Base-by-base conservation (phyloP, 2,113 vertebrate genomes). In the Mustela nigripes region DNA sequence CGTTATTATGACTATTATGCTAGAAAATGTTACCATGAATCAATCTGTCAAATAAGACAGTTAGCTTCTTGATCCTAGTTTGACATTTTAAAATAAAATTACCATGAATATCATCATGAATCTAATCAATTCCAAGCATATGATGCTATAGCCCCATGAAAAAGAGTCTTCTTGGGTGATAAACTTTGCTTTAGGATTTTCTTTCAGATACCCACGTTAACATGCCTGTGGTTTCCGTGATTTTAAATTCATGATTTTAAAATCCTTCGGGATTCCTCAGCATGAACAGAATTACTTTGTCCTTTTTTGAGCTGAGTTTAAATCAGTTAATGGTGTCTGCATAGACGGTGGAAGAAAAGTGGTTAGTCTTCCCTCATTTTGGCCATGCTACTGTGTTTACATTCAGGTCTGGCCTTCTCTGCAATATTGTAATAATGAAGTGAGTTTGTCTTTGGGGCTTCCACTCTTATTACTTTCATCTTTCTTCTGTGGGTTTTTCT, bases 21-120 rank as follows among this genome's bases (percentile, higher is more conserved):
- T 96, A 84, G 65, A 97, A 97, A 85, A 80, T 65, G 26, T 98
- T 91, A 42, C 6, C 0, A 9, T 69, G 24, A 95, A 10, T 95
- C 16, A 88, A 56, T 94, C 19, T 97, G 14, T 33, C 98, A 94
- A 95, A 94, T 6, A 42, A 56, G 36, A 10, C 19, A 56, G 84
- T 22, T 79, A 9, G 89, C 9, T 56, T 96, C 19, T 84, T 11
- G 56, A 2, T 79, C 71, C 73, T 39, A 89, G 6, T 19, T 95
- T 42, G 83, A 73, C 83, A 83, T 96, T 85, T 56, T 93, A n/a
- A 71, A 95, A 45, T 39, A 89, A 14, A n/a, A 85, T 45, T 80
- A 45, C 10, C 0, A 3, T 58, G 11, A 74, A 92, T 22, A 65
- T 86, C n/a, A 58, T 11, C 12, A 89, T 92, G 67, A 26, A 69